Conservation (phyloP, 1,140 invertebrate species). For the Scaptomyza graminum region DNA sequence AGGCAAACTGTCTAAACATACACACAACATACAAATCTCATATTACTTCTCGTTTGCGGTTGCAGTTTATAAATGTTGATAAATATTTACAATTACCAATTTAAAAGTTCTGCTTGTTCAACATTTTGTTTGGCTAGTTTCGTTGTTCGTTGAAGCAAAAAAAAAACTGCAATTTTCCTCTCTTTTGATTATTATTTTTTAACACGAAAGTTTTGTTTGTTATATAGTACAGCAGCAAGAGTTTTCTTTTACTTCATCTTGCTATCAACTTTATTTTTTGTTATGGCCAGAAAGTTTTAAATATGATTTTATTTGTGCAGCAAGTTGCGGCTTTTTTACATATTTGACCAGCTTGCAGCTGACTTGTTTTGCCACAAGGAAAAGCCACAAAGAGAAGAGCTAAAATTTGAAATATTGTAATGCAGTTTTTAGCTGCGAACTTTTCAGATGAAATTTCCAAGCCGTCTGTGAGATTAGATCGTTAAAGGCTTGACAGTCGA, state of each 20-base stretch:
- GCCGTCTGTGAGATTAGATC: conserved; percentile 16
- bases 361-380: conserved; percentile 45
- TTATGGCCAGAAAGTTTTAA: conserved; percentile 72
- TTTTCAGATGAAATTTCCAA: conserved; percentile 28
- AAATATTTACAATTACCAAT: conserved; percentile 80
- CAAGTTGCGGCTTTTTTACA: conserved; percentile 62
- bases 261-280: conserved; percentile 23
- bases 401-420: conserved; percentile 62
- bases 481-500: conserved; percentile 9
- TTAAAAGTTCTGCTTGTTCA: conserved; percentile 67
- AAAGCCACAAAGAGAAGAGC: conserved; percentile 33
- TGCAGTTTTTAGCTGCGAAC: conserved; percentile 24
- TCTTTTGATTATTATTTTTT: conserved; percentile 63
- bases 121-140: conserved; percentile 42
- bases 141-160: conserved; percentile 23
- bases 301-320: conserved; percentile 76
- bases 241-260: conserved; percentile 42
- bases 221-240: conserved; percentile 49
- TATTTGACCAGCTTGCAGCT: conserved; percentile 69
- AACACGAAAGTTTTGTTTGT: conserved; percentile 67
- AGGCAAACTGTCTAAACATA: conserved; percentile 3
- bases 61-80: conserved; percentile 59
- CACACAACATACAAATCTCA: conserved; percentile 1
- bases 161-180: conserved; percentile 30
- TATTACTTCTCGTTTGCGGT: conserved; percentile 20